phyloP scores from a whole-genome alignment of 2,113 vertebrate species.

The Cynoglossus semilaevis region DNA sequence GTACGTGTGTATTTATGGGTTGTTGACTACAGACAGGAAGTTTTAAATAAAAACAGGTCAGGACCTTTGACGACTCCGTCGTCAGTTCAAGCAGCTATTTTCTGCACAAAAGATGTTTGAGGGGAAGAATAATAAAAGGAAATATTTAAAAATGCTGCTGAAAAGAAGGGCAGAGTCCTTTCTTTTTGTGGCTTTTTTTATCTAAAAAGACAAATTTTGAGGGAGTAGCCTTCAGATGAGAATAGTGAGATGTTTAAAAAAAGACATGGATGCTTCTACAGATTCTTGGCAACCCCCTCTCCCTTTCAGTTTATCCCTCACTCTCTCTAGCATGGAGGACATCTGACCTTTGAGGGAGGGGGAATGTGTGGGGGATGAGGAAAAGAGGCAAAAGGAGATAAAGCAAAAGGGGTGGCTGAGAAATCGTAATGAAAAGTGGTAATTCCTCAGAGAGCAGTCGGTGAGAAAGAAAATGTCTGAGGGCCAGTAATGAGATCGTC shows the following conservation, averaged over 20 bases:
- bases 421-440: slow-evolving; percentile 76
- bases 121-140: slow-evolving; percentile 60
- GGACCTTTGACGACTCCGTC: slow-evolving; percentile 40
- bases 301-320: slow-evolving; percentile 18
- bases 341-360: slow-evolving; percentile 94
- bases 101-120: slow-evolving; percentile 73
- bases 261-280: slow-evolving; percentile 88
- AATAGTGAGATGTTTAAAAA: slow-evolving; percentile 71
- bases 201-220: slow-evolving; percentile 81
- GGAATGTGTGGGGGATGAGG: slow-evolving; percentile 33
- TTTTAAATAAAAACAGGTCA: slow-evolving; percentile 50
- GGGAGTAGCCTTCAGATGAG: slow-evolving; percentile 43
- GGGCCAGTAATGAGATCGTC: slow-evolving; percentile 78
- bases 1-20: slow-evolving; percentile 37
- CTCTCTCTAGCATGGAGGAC: slow-evolving; percentile 90
- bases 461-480: slow-evolving; percentile 72
- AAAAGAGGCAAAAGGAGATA: slow-evolving; percentile 61
- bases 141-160: slow-evolving; percentile 71
- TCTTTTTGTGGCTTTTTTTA: slow-evolving; percentile 65
- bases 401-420: slow-evolving; percentile 61
- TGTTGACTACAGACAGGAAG: slow-evolving; percentile 54
- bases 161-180: slow-evolving; percentile 70
- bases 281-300: slow-evolving; percentile 64
- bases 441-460: slow-evolving; percentile 72
- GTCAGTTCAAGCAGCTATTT: slow-evolving; percentile 73